Percentiles rank a stretch among this genome's conserved stretches.
phyloP scores from a whole-genome alignment of 2,888 invertebrate species.

The Phanerotoma sp. region DNA sequence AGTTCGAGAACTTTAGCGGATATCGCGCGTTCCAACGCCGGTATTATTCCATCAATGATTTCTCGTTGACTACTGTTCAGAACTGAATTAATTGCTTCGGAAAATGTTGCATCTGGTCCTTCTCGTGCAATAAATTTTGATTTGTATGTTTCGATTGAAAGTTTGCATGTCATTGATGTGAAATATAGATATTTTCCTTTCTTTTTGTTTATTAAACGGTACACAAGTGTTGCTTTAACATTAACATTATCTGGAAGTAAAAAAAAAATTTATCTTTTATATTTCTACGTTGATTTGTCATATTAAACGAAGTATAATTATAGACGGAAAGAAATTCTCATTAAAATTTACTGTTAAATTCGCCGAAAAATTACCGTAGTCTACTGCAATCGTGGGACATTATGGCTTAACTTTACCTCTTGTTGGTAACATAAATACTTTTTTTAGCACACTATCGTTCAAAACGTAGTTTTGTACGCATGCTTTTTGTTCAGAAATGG shows the following conservation, averaged over 20 bases:
- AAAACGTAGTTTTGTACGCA: too few species aligned
- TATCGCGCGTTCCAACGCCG: conserved; percentile 50
- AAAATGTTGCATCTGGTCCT: conserved; percentile 35
- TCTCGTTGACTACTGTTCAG: conserved; percentile 46
- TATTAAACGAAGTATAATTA: too few species aligned
- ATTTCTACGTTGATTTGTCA: neutral
- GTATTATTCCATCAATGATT: conserved; percentile 46
- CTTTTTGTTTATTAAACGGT: conserved; percentile 31
- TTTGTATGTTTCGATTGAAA: conserved; percentile 38
- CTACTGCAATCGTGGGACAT: too few species aligned
- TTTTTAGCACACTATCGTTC: too few species aligned
- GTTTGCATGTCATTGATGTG: conserved; percentile 38
- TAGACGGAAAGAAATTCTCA: too few species aligned
- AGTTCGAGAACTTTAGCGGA: conserved; percentile 42
- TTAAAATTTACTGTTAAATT: too few species aligned
- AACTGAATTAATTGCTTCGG: conserved; percentile 37
- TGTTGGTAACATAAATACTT: too few species aligned
- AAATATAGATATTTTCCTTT: conserved; percentile 39
- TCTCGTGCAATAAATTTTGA: conserved; percentile 34
- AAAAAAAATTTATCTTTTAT: neutral
- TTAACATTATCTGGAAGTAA: conserved; percentile 36
- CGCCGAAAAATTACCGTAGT: too few species aligned
- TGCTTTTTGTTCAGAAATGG: too few species aligned
- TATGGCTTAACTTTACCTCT: too few species aligned
- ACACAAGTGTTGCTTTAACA: conserved; percentile 28